Evolutionary conservation across 2,113 vertebrate genomes (phyloP), one percentile per base, ranked within the genome.

Genomic region (Passer domesticus): DNA sequence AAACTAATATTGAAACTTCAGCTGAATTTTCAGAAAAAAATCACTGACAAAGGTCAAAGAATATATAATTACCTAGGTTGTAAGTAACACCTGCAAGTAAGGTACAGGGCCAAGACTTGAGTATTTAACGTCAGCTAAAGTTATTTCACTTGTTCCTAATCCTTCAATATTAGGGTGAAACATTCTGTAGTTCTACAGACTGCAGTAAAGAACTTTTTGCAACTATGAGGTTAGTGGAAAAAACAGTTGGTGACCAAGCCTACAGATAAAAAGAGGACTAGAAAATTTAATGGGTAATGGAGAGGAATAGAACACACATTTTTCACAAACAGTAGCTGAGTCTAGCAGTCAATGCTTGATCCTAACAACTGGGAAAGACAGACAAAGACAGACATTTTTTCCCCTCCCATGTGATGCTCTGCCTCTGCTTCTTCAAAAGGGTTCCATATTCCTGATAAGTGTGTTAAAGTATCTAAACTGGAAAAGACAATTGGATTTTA

Each of bases 321-420:
- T 75, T 82, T 27, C 27, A 83, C 8, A 16, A 59, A 30, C 1
- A 35, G 9, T 49, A 15, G 19, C 37, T 49, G 11, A 2, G 8
- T 62, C 43, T 76, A 31, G 3, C 11, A 33, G 22, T 49, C 41
- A 83, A 25, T 52, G 22, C 22, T 24, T 66, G 19, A 80, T 64
- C 93, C 88, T 88, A 90, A 44, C 49, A 72, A 4, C 20, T 63
- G 77, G 5, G 28, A 84, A 91, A 67, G 25, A 41, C 39, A 41
- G 39, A 41, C 39, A 41, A 41, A 41, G 12, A 56, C 8, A 68
- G 20, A 23, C 4, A 3, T 27, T 27, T 31, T 60, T 52, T 0
- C 1, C 0, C 4, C 14, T 43, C 19, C 22, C 17, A 44, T 1
- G 6, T 16, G 13, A 43, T 43, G 31, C 21, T 74, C 22, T 66